A percentile compares a stretch with the other conserved stretches of the same genome.
Evolutionary conservation across 2,888 invertebrate species (phyloP).

Genomic region (Dioctria rufipes): DNA sequence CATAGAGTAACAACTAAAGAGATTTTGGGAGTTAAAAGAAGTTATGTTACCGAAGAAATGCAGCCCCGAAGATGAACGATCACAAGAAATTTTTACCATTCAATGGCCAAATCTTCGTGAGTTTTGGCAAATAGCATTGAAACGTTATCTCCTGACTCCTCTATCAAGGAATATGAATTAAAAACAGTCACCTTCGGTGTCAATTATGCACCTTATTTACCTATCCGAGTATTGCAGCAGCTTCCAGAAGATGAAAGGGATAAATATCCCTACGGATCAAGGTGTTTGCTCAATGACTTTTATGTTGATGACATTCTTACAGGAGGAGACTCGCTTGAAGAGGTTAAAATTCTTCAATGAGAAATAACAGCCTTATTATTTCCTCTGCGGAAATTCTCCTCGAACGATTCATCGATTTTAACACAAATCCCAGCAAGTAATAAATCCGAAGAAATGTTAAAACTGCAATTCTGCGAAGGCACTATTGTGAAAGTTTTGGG

Average conservation of each 20-base stretch:
- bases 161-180: conserved; percentile 19
- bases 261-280: neutral
- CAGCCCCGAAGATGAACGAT: neutral
- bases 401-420: conserved; percentile 22
- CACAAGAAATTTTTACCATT: too few species aligned
- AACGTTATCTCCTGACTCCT: too few species aligned
- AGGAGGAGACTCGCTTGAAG: too few species aligned
- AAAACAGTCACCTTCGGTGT: conserved; percentile 44
- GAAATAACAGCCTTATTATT: too few species aligned
- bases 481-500: too few species aligned
- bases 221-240: conserved; percentile 3
- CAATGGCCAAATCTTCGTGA: too few species aligned
- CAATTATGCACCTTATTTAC: neutral
- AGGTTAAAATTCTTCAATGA: conserved; percentile 25
- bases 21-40: conserved; percentile 8
- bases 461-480: too few species aligned
- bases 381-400: conserved; percentile 11
- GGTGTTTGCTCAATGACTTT: conserved; percentile 36
- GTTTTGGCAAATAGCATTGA: too few species aligned
- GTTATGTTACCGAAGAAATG: neutral
- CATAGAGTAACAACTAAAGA: neutral
- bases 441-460: too few species aligned
- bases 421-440: too few species aligned
- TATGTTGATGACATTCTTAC: conserved; percentile 53
- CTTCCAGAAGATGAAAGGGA: conserved; percentile 17